Base-by-base conservation (phyloP, 2,797 vertebrate genomes). In the Smutsia gigantea region DNA sequence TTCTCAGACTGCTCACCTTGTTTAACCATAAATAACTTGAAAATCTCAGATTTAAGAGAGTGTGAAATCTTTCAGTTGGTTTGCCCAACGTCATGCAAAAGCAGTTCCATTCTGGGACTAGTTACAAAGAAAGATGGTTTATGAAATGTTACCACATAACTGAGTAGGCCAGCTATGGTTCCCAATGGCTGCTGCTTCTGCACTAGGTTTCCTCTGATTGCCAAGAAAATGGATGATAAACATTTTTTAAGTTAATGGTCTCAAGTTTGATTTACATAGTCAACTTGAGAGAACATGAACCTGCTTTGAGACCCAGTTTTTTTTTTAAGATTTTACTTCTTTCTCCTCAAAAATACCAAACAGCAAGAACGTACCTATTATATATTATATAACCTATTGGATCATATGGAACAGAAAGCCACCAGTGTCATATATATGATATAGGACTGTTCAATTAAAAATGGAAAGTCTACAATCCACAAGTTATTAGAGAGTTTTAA, bases 221-320 rank as follows among this genome's bases (percentile, higher is more conserved):
- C n/a, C 18, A 49, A 77, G 83, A 91, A 82, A 91, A 83, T 78
- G 49, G 53, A 42, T 68, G 25, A 81, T 71, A 59, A 77, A 59
- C 15, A 6, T 49, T 82, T 95, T 82, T 75, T 53, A 64, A 86
- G 66, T 81, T 77, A 63, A 68, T 92, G 42, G 21, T 34, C 82
- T 79, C 19, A 39, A 61, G 25, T 72, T 59, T 78, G 53, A 77
- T 91, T 83, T 94, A 94, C 84, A 78, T 82, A 68, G 64, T 92
- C 63, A 94, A 25, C 31, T 87, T 87, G 6, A 42, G 63, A 90
- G 75, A 72, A 74, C 6, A 61, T 78, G 34, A 78, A 15, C 21
- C 15, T 90, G 23, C 23, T 75, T 85, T 79, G 27, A 72, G 63
- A 83, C 39, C 23, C 11, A 37, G 5, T 14, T 86, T 69, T 63